Base-by-base conservation (phyloP, 2,888 invertebrate genomes). In the Sarcophaga variegata region DNA sequence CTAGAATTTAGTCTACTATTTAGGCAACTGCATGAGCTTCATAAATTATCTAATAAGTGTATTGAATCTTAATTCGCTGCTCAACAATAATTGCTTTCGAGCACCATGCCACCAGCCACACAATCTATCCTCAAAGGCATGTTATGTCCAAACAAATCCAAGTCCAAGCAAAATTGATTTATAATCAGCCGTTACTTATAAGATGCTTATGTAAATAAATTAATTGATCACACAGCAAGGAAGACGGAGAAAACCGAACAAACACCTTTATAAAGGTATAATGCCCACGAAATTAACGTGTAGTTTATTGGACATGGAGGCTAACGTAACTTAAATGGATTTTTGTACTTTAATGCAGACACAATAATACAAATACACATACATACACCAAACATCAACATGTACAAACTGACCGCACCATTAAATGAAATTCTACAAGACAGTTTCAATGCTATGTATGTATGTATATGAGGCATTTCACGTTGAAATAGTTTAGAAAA, bases 271-370 rank as follows among this genome's bases (percentile, higher is more conserved):
- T 62, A 70, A 69, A 70, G 20, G 25, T 63, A 47, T 27, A 75
- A 69, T 75, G 37, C 20, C 10, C 4, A 63, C 17, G 27, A 49
- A 20, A 54, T 37, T 64, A 54, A 22, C 1, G 20, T 37, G 5
- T 54, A 66, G 54, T 64, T 75, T 64, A 75, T 20, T 49, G 49
- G 10, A 27, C 17, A 47, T 47, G 17, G 20, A 2, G 4, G 17
- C 54, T 54, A 54, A 54, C 12, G 54, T 54, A 66, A 76, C 27
- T 12, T 76, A 64, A 75, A 76, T 76, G 66, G 76, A 27, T 66
- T 64, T 37, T 10, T 54, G 14, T 64, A n/a, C 64, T 25, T 49
- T 63, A 27, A 49, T 66, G 63, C n/a, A 47, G 2, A 17, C 47
- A 74, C 25, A 22, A 22, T 54, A 49, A 25, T 27, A 25, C 6